Conservation (phyloP, 2,888 invertebrate genomes). For the Cantharis nigra region DNA sequence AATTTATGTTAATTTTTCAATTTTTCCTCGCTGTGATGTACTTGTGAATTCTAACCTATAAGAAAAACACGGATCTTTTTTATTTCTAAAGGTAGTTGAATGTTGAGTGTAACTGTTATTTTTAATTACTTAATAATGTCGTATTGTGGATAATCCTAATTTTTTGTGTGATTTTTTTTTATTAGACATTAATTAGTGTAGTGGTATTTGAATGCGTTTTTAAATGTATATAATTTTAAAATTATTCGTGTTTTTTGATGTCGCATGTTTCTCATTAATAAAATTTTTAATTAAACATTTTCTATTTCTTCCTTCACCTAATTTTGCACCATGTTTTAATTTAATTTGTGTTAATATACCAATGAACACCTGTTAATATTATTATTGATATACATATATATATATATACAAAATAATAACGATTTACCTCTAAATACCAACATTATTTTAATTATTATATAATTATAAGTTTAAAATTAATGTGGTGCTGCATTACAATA, state of each 20-base stretch:
- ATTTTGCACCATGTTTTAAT: background rate
- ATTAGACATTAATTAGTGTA: constrained; percentile 12
- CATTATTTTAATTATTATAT: too few relatives aligned
- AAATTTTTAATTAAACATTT: constrained; percentile 6
- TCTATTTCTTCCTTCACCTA: background rate
- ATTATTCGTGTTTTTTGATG: constrained; percentile 22
- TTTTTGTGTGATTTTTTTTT: constrained; percentile 1
- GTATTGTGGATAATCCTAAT: constrained; percentile 32
- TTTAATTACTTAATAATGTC: constrained; percentile 4
- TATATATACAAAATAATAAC: background rate
- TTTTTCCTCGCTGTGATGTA: constrained; percentile 44
- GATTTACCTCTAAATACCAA: background rate
- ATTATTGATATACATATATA: background rate
- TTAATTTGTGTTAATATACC: background rate
- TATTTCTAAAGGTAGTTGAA: constrained; percentile 43
- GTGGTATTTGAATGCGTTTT: constrained; percentile 17
- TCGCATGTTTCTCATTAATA: constrained; percentile 23
- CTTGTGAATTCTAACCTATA: constrained; percentile 43
- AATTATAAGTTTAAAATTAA: background rate
- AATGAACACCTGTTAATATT: background rate
- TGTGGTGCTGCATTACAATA: background rate
- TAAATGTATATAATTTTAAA: constrained; percentile 11
- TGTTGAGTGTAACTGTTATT: constrained; percentile 34
- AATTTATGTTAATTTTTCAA: constrained; percentile 44
- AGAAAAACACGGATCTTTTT: constrained; percentile 42